Conservation (phyloP, 2,797 vertebrate species). For the Antrozous pallidus region DNA sequence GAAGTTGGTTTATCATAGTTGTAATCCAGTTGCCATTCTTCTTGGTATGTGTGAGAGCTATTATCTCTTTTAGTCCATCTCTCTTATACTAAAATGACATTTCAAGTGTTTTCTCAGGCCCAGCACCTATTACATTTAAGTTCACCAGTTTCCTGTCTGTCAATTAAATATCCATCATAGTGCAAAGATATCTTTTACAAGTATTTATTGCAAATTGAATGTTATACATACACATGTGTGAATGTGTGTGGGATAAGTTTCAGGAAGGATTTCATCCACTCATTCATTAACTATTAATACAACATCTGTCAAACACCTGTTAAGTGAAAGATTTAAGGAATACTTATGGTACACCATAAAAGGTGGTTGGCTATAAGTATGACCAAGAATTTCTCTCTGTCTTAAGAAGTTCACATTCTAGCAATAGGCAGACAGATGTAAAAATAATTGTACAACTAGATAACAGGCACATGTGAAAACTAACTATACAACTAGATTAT, state of each 20-base stretch:
- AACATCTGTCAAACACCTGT: not conserved
- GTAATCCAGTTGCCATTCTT: not conserved
- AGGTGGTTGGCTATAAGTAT: not conserved
- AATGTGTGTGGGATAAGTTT: not conserved
- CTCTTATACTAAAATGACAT: conserved; percentile 29
- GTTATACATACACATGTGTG: not conserved
- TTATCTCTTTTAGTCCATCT: not conserved
- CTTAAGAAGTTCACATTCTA: not conserved
- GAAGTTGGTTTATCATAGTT: not conserved
- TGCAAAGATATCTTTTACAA: not conserved
- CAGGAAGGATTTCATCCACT: not conserved
- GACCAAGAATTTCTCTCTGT: not conserved
- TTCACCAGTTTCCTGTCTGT: not conserved
- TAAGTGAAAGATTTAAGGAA: not conserved
- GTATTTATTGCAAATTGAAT: not conserved
- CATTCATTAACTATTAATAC: not conserved
- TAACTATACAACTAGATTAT: not conserved
- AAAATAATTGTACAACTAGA: not conserved
- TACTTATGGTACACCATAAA: not conserved
- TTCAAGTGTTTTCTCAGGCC: not conserved
- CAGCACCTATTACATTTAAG: not conserved
- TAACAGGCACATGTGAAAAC: not conserved
- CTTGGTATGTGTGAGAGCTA: not conserved
- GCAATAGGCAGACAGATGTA: not conserved
- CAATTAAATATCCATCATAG: not conserved